These are phyloP conservation scores for Hypothenemus hampei DNA, from an alignment of 1,140 invertebrate species.

Conservation along the genomic window DNA sequence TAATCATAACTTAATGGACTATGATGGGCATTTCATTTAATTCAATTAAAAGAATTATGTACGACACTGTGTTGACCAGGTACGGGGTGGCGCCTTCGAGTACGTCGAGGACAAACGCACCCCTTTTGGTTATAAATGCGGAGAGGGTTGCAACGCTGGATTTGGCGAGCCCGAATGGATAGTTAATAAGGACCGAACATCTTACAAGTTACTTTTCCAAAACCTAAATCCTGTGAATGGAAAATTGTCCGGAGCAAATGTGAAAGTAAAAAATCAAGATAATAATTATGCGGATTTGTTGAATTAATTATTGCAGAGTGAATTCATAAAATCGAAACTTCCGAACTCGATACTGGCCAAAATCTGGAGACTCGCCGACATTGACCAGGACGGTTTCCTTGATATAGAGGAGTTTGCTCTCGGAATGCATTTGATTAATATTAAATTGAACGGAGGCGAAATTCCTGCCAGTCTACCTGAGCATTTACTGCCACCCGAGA, in stretches of 20 bases:
- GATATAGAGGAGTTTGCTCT: slow-evolving; percentile 97
- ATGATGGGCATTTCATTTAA: too few species aligned
- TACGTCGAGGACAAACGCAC: slow-evolving; percentile 78
- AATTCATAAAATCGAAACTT: slow-evolving; percentile 97
- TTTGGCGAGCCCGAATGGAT: slow-evolving; percentile 95
- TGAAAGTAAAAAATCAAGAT: too few species aligned
- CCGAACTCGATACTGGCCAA: slow-evolving; percentile 95
- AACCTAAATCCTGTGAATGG: slow-evolving; percentile 81
- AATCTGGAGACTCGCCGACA: slow-evolving; percentile 95
- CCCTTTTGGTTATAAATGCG: slow-evolving; percentile 92
- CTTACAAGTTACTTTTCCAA: slow-evolving; percentile 86
- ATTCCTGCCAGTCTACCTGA: slow-evolving; percentile 83
- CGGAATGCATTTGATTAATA: slow-evolving; percentile 95
- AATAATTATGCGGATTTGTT: background rate
- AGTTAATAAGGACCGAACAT: slow-evolving; percentile 78
- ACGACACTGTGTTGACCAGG: too few species aligned
- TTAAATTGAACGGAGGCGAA: slow-evolving; percentile 91
- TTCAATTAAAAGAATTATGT: too few species aligned
- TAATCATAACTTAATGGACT: too few species aligned
- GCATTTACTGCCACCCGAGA: slow-evolving; percentile 92
- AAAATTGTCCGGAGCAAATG: slow-evolving; percentile 89
- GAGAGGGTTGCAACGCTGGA: slow-evolving; percentile 95
- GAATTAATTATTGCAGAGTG: slow-evolving; percentile 47
- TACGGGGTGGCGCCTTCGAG: slow-evolving; percentile 83
- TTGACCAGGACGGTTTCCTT: slow-evolving; percentile 92